Evolutionary conservation across 2,888 invertebrate species (phyloP).

Genomic region (Thysanoteuthis rhombus): DNA sequence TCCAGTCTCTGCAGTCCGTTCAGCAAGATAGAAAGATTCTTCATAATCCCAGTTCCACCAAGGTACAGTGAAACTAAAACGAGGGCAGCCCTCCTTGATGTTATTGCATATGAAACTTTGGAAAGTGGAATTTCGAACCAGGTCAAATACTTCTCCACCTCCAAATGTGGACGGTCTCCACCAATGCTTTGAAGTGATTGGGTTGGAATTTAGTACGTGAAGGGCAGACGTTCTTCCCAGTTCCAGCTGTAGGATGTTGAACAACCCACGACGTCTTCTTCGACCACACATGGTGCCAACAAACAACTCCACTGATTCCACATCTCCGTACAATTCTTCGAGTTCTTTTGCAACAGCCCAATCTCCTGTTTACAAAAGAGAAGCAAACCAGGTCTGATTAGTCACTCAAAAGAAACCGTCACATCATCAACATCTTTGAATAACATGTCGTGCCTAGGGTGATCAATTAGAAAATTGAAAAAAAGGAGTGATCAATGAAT

Average conservation of each 20-base stretch:
- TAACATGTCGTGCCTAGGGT: too few relatives aligned
- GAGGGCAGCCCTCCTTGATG: background rate
- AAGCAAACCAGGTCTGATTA: background rate
- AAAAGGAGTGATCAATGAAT: too few relatives aligned
- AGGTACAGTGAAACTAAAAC: background rate
- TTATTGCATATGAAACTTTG: background rate
- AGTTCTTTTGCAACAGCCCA: background rate
- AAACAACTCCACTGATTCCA: slow-evolving; percentile 1
- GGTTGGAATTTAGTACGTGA: background rate
- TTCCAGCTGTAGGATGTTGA: background rate
- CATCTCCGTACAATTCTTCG: background rate
- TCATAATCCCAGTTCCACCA: slow-evolving; percentile 13
- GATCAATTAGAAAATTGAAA: too few relatives aligned
- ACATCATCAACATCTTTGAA: too few relatives aligned
- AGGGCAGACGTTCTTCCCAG: background rate
- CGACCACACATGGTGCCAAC: background rate
- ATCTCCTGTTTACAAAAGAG: background rate
- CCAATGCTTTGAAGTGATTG: background rate
- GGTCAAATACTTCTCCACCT: background rate
- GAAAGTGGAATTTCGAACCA: background rate
- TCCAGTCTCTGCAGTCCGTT: background rate
- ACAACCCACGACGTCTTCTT: background rate
- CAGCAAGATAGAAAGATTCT: background rate
- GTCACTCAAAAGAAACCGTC: background rate
- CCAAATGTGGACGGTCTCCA: background rate